Evolutionary conservation across 30 jellyfish, hydroid and myxozoan genomes (phyloP).

Genomic region (Aurelia sp.): DNA sequence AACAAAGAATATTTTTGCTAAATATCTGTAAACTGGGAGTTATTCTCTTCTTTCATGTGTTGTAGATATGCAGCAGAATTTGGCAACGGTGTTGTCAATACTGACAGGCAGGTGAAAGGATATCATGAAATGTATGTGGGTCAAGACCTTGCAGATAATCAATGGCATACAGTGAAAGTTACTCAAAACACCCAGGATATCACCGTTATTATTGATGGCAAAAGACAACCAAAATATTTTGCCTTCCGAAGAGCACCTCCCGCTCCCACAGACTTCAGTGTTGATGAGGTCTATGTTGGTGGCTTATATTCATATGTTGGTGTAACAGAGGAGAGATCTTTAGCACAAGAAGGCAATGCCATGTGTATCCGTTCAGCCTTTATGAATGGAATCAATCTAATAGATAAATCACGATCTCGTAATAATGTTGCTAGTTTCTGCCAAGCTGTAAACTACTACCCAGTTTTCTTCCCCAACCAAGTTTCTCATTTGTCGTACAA

Average conservation of each 20-base stretch:
- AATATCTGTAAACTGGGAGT: too few species aligned
- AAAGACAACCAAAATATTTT: conserved; percentile 28
- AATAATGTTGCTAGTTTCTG: conserved; percentile 37
- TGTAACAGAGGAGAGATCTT: conserved; percentile 47
- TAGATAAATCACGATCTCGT: conserved; percentile 7
- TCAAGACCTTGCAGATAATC: conserved; percentile 89
- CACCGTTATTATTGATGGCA: conserved; percentile 69
- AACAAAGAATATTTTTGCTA: too few species aligned
- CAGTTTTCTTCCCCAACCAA: conserved; percentile 89
- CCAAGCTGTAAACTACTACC: conserved; percentile 78
- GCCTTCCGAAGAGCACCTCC: conserved; percentile 89
- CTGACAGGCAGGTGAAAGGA: conserved; percentile 75
- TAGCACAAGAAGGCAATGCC: conserved; percentile 63
- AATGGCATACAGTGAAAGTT: conserved; percentile 88
- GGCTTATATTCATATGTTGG: conserved; percentile 73
- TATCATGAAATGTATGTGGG: conserved; percentile 83
- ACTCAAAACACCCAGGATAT: conserved; percentile 75
- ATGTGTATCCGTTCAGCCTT: conserved; percentile 73
- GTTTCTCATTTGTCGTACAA: conserved; percentile 81
- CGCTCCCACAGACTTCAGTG: conserved; percentile 73
- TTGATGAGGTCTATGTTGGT: conserved; percentile 72
- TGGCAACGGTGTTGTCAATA: conserved; percentile 84
- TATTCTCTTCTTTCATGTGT: background rate
- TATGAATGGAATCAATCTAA: conserved; percentile 47
- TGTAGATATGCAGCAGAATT: conserved; percentile 89